These are phyloP conservation scores for Philhelius pedissequus DNA, from an alignment of 2,888 invertebrate genomes.

Conservation along the genomic window DNA sequence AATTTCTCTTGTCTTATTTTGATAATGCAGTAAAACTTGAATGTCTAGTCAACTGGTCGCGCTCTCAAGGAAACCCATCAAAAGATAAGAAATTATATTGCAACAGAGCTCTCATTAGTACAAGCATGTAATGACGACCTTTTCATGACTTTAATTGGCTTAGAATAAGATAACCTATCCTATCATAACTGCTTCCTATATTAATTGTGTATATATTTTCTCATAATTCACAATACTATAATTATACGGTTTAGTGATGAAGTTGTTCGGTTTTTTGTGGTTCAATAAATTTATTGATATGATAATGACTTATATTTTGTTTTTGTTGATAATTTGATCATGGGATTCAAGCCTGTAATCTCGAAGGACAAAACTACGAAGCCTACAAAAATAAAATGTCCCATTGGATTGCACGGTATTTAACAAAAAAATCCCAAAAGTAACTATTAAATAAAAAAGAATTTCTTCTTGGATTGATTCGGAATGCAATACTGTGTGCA, in stretches of 20 bases:
- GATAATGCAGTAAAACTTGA: constrained; percentile 25
- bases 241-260: constrained; percentile 58
- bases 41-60: constrained; percentile 54
- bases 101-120: neutral
- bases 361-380: no score
- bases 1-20: neutral
- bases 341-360: no score
- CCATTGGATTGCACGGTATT: no score
- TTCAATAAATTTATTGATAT: constrained; percentile 32
- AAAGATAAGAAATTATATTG: constrained; percentile 3
- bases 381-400: no score
- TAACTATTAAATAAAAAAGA: no score
- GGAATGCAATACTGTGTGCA: no score
- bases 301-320: neutral
- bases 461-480: no score
- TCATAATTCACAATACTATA: constrained; percentile 65
- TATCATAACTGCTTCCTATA: constrained; percentile 47
- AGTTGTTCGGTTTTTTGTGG: constrained; percentile 28
- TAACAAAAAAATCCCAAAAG: no score
- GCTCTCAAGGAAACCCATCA: neutral
- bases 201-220: constrained; percentile 53
- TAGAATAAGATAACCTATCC: constrained; percentile 41
- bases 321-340: neutral
- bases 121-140: constrained; percentile 6
- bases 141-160: constrained; percentile 5